Evolutionary conservation across 2,888 invertebrate species (phyloP).

Genomic region (Sericinus montela): DNA sequence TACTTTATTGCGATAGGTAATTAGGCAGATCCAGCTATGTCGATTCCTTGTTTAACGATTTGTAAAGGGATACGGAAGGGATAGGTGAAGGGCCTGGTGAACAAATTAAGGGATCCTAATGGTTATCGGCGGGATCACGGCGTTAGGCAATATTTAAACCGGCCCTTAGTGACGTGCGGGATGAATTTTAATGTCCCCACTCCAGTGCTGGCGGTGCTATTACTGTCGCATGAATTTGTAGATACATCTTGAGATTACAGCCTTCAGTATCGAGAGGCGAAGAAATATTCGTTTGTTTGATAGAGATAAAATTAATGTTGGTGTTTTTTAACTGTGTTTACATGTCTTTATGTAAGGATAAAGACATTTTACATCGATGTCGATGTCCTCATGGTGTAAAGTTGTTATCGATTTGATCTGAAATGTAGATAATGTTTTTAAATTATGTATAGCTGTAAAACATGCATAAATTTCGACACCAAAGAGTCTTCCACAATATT

Average conservation of each 20-base stretch:
- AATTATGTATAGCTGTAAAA: too few species aligned
- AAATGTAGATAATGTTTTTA: too few species aligned
- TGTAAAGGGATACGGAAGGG: constrained; percentile 74
- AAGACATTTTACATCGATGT: too few species aligned
- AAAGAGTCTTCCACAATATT: too few species aligned
- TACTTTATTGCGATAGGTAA: neutral
- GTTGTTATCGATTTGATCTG: too few species aligned
- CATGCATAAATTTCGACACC: too few species aligned
- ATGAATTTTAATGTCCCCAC: constrained; percentile 71
- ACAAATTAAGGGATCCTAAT: constrained; percentile 78
- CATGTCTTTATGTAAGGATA: too few species aligned
- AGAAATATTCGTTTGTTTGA: too few species aligned
- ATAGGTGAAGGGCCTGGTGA: constrained; percentile 70
- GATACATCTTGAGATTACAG: constrained; percentile 15
- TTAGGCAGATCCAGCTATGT: constrained; percentile 37
- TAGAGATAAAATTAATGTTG: too few species aligned
- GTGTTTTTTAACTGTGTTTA: too few species aligned
- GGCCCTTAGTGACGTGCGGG: constrained; percentile 54
- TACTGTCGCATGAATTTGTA: constrained; percentile 26
- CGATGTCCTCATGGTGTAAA: too few species aligned
- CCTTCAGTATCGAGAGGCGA: neutral
- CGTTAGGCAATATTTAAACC: constrained; percentile 54
- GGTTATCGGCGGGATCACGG: constrained; percentile 69
- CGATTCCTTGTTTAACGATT: constrained; percentile 57
- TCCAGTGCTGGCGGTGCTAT: constrained; percentile 21